Percentiles rank a stretch among this genome's conserved stretches.
These are phyloP conservation scores for Caenorhabditis briggsae DNA, from an alignment of 1,140 invertebrate species.

Conservation along the genomic window DNA sequence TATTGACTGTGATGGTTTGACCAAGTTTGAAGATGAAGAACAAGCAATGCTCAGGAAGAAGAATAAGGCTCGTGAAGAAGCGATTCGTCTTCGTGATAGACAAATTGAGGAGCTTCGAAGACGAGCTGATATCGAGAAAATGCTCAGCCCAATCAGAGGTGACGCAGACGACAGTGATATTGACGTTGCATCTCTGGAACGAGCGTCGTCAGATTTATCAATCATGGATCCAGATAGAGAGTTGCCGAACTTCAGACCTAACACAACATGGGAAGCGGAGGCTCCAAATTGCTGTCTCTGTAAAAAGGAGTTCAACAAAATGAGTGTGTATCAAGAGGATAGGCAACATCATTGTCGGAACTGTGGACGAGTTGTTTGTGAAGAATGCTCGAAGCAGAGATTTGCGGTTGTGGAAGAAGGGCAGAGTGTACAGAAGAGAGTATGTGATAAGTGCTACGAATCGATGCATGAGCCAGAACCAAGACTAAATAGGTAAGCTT, in stretches of 20 bases:
- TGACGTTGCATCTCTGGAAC: neutral
- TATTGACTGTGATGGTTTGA: conserved; percentile 16
- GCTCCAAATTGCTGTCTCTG: conserved; percentile 4
- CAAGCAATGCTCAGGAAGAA: conserved; percentile 39
- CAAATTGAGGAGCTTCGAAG: neutral
- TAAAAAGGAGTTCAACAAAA: conserved; percentile 10
- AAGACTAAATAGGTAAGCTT: neutral
- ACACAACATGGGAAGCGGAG: conserved; percentile 35
- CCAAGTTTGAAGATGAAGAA: conserved; percentile 5
- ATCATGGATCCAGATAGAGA: conserved; percentile 26
- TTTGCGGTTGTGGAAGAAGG: conserved; percentile 38
- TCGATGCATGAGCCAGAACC: conserved; percentile 22
- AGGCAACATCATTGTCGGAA: conserved; percentile 57
- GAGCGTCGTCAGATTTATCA: conserved; percentile 36
- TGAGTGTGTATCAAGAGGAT: conserved; percentile 47
- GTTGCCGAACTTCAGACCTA: neutral
- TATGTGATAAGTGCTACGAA: conserved; percentile 28
- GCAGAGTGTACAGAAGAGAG: conserved; percentile 35
- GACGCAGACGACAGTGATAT: neutral
- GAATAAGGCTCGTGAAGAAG: conserved; percentile 3
- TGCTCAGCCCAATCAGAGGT: neutral
- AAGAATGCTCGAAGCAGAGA: conserved; percentile 16
- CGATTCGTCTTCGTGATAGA: neutral
- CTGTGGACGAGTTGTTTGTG: conserved; percentile 47
- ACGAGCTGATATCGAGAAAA: neutral